Conservation (phyloP, 37 sponge, comb jelly and placozoan species). For the Hormiphora californensis region DNA sequence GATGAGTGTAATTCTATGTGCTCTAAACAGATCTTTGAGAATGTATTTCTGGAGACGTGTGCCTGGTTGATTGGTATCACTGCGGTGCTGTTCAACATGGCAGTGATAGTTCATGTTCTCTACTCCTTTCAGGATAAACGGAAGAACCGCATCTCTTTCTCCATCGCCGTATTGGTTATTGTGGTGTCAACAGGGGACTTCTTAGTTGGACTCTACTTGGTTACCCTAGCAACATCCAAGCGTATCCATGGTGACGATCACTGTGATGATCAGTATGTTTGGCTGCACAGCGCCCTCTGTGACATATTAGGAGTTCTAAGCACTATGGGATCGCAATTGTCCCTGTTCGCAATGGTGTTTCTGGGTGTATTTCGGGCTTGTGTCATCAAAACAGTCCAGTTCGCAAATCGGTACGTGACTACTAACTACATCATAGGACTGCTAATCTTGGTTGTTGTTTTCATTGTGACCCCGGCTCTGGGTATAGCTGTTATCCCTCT, state of each 20-base stretch:
- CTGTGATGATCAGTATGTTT: not conserved
- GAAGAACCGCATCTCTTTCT: not conserved
- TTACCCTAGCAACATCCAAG: not conserved
- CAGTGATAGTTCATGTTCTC: not conserved
- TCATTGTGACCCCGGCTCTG: not conserved
- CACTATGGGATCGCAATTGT: not conserved
- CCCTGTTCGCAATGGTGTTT: not conserved
- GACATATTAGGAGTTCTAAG: not conserved
- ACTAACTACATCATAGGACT: not conserved
- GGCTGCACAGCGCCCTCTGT: not conserved
- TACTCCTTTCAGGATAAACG: not conserved
- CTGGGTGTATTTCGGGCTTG: not conserved
- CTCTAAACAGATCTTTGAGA: not conserved
- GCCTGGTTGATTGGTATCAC: not conserved
- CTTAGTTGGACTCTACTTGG: not conserved
- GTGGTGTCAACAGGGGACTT: not conserved
- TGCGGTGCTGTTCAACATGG: not conserved
- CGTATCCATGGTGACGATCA: not conserved
- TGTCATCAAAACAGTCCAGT: not conserved
- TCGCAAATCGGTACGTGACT: not conserved
- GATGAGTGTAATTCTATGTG: constrained; percentile 31
- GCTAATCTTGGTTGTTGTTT: not conserved
- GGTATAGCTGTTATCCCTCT: not conserved
- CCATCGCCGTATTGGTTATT: not conserved
- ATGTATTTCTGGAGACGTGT: not conserved